Evolutionary conservation across 2,113 vertebrate genomes (phyloP), one percentile per base, ranked within the genome.

Genomic region (Columbina picui): DNA sequence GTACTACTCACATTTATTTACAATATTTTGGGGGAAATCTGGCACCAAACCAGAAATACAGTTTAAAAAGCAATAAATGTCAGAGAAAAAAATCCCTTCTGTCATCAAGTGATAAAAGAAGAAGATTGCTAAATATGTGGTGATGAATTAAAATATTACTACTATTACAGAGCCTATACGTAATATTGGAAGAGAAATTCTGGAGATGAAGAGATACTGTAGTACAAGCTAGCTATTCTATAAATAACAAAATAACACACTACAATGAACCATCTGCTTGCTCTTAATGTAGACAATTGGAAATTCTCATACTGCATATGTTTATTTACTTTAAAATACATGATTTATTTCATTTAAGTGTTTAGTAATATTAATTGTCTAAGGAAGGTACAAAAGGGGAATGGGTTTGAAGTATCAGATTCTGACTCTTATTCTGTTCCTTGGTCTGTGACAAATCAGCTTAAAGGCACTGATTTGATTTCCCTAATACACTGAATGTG

Each of bases 41-140:
- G 85, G 89, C 77, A 95, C 53, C 4, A 4, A 2, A 93, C 79
- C 82, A 97, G 94, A 41, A 96, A 94, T 85, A 91, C 32, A 87
- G 49, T 94, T 97, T 91, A 93, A 97, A 97, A 97, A 96, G 88
- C 89, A 96, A 95, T 97, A 95, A 94, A 96, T 82, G 84, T 94
- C 81, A 91, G 67, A 71, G 80, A 81, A 89, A 92, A 97, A 93
- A 95, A 71, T 77, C 21, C 83, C 34, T 85, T 90, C 91, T 97
- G 65, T 96, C 93, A 96, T 69, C 84, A 95, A 94, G 79, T 96
- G 82, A 97, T 96, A 97, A 96, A 97, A 96, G 69, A 70, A 95
- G 60, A n/a, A 57, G 30, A 67, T 93, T 93, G 29, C 57, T 94
- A 96, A 95, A 96, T 94, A 85, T 78, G 55, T 94, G 10, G 38